Percentiles rank a stretch among this genome's conserved stretches.
These are phyloP conservation scores for Conops quadrifasciatus DNA, from an alignment of 2,888 invertebrate genomes.

Conservation along the genomic window DNA sequence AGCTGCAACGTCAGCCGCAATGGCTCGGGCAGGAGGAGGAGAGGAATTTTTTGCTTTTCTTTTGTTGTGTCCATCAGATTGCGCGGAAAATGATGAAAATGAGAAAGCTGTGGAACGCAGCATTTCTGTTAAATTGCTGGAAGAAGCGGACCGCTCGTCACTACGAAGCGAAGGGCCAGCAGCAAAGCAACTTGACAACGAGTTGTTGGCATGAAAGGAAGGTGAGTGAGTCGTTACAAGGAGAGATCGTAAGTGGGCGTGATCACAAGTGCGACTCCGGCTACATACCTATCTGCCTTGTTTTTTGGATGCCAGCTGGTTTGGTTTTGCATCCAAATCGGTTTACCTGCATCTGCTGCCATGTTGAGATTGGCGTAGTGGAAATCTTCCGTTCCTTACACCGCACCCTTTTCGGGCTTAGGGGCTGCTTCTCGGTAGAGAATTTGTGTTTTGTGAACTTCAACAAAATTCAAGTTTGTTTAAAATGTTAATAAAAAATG, in stretches of 20 bases:
- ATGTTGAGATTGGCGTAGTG: no score
- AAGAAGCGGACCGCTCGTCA: slow-evolving; percentile 17
- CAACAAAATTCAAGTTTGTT: neutral
- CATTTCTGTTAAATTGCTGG: slow-evolving; percentile 29
- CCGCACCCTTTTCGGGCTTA: neutral
- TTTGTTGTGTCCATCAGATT: slow-evolving; percentile 29
- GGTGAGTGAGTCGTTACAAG: neutral
- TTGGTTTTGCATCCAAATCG: neutral
- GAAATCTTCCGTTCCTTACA: no score
- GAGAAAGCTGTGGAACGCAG: slow-evolving; percentile 19
- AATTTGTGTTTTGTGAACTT: neutral
- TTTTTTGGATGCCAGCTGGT: slow-evolving; percentile 41
- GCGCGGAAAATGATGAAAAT: slow-evolving; percentile 27
- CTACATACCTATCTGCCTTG: slow-evolving; percentile 25
- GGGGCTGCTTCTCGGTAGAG: neutral
- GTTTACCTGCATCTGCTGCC: slow-evolving; percentile 8
- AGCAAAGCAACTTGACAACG: neutral
- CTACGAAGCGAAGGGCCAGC: neutral
- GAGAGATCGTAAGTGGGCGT: neutral
- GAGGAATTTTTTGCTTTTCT: slow-evolving; percentile 10
- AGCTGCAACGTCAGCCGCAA: slow-evolving; percentile 43
- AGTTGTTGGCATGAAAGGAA: neutral
- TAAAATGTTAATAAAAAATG: no score
- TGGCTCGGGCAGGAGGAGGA: slow-evolving; percentile 34
- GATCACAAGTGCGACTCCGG: slow-evolving; percentile 23